Conservation (phyloP, 2,113 vertebrate species). For the Cyanistes caeruleus region DNA sequence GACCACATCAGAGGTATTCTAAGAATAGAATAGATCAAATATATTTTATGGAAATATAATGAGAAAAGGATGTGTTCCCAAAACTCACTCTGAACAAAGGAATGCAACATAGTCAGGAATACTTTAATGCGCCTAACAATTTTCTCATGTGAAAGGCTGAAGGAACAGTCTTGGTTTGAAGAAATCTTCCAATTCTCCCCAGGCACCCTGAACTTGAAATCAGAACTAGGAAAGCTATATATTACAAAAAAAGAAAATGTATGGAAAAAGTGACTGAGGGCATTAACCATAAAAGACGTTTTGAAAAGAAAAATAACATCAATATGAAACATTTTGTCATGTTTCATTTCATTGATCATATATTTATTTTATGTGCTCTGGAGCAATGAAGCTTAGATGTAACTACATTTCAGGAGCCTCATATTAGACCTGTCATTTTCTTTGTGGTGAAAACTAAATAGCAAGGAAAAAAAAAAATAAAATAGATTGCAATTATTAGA, state of each 20-base stretch:
- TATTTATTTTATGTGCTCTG: constrained; percentile 79
- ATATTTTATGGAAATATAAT: constrained; percentile 96
- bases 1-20: constrained; percentile 90
- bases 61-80: constrained; percentile 97
- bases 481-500: constrained; percentile 68
- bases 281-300: constrained; percentile 75
- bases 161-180: constrained; percentile 78
- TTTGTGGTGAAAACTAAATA: constrained; percentile 66
- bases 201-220: constrained; percentile 80
- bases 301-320: constrained; percentile 77
- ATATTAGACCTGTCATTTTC: constrained; percentile 74
- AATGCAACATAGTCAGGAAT: constrained; percentile 85
- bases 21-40: constrained; percentile 96
- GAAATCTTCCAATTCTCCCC: constrained; percentile 80
- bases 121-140: constrained; percentile 85
- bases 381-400: constrained; percentile 71
- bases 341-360: constrained; percentile 82
- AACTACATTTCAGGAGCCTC: constrained; percentile 75
- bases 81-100: constrained; percentile 89
- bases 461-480: constrained; percentile 34
- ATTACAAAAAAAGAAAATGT: constrained; percentile 73
- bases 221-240: constrained; percentile 80
- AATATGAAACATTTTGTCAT: constrained; percentile 81
- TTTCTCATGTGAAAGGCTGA: constrained; percentile 94
- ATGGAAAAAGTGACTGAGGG: constrained; percentile 76